A percentile compares a stretch with the other conserved stretches of the same genome.
Evolutionary conservation across 2,113 vertebrate genomes (phyloP).

Genomic region (Bubo bubo): DNA sequence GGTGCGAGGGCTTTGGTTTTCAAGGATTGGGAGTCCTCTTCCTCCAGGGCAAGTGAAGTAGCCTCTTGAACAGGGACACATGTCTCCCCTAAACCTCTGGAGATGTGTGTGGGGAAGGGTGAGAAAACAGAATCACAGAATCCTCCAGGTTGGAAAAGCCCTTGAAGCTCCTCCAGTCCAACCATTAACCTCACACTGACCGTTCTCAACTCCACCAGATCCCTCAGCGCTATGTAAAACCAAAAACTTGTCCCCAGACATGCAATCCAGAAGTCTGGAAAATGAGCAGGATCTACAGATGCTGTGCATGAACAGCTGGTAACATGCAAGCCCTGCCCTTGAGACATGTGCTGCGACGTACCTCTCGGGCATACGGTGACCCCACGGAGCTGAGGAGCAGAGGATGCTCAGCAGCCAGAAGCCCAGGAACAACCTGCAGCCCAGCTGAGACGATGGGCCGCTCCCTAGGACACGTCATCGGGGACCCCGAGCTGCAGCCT

Average conservation of each 20-base stretch:
- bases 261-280: accelerated
- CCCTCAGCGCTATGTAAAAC: too few relatives aligned
- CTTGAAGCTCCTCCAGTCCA: too few relatives aligned
- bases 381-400: not conserved
- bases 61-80: not conserved
- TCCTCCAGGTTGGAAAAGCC: too few relatives aligned
- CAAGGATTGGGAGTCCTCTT: not conserved
- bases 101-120: not conserved
- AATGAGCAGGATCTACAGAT: not conserved
- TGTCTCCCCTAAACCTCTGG: not conserved
- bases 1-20: not conserved
- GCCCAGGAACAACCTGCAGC: not conserved
- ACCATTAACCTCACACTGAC: too few relatives aligned
- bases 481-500: not conserved
- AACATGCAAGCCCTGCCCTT: not conserved
- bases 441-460: not conserved
- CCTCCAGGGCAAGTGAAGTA: accelerated
- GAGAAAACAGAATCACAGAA: not conserved
- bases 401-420: not conserved
- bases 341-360: accelerated
- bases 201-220: too few relatives aligned
- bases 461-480: accelerated
- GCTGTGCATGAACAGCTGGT: not conserved
- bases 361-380: accelerated
- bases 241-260: not conserved